Conservation (phyloP, 2,888 invertebrate species). For the Sinhomidia bicolor region DNA sequence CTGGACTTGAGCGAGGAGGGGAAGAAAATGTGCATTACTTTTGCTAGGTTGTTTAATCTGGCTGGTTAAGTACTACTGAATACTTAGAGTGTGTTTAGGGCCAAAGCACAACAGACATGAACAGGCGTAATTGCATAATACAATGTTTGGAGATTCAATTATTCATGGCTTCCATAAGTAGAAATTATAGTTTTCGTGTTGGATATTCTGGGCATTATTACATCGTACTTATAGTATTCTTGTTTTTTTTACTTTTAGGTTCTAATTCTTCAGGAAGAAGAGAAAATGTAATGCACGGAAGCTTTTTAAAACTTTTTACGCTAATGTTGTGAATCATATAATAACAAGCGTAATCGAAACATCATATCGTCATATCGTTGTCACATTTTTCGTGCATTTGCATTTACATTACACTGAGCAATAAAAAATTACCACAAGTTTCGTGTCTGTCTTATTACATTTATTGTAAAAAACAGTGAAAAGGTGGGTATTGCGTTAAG, state of each 20-base stretch:
- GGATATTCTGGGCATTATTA: neutral
- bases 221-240: neutral
- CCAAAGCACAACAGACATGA: neutral
- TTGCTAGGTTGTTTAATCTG: neutral
- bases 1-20: neutral
- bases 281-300: neutral
- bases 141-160: constrained; percentile 9
- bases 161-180: constrained; percentile 30
- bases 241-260: no score
- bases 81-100: no score
- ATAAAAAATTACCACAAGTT: no score
- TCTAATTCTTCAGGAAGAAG: neutral
- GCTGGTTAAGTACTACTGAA: neutral
- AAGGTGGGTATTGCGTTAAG: constrained; percentile 32
- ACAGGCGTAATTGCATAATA: neutral
- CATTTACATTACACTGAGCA: no score
- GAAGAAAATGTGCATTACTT: neutral
- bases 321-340: no score
- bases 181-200: constrained; percentile 30
- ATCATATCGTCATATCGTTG: no score
- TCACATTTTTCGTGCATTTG: no score
- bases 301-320: neutral
- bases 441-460: neutral
- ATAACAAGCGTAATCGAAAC: no score
- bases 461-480: constrained; percentile 50